These are phyloP conservation scores for Callospermophilus lateralis DNA, from an alignment of 2,113 vertebrate species.

Conservation along the genomic window DNA sequence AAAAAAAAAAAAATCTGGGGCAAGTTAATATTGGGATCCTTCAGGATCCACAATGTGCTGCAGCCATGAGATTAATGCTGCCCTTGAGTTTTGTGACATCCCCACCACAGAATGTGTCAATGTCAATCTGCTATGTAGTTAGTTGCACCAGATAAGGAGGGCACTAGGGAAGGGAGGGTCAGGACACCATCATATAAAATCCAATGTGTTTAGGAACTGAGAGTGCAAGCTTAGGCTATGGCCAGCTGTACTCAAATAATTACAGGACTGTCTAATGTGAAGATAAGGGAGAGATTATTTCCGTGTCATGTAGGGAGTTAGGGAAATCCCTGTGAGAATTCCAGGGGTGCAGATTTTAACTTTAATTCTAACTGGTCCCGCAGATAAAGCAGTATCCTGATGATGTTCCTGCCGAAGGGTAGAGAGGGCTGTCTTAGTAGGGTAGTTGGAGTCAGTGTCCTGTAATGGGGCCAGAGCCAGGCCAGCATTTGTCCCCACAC, in stretches of 20 bases:
- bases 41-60: too few species aligned
- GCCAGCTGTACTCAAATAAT: neutral
- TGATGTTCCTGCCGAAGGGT: neutral
- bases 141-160: too few species aligned
- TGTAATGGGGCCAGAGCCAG: neutral
- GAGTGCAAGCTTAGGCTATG: neutral
- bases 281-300: neutral
- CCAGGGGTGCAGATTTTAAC: neutral
- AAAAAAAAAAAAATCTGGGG: neutral
- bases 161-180: accelerated
- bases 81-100: neutral
- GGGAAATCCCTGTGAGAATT: neutral
- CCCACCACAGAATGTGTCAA: neutral
- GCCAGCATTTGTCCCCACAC: neutral
- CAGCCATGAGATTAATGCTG: accelerated
- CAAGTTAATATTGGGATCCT: neutral
- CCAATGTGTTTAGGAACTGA: neutral
- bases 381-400: too few species aligned
- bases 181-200: neutral
- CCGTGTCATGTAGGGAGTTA: neutral
- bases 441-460: neutral
- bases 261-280: neutral
- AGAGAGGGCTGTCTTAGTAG: neutral
- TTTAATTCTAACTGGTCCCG: neutral
- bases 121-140: neutral